Conservation (phyloP, 2,888 invertebrate species). For the Oligia latruncula region DNA sequence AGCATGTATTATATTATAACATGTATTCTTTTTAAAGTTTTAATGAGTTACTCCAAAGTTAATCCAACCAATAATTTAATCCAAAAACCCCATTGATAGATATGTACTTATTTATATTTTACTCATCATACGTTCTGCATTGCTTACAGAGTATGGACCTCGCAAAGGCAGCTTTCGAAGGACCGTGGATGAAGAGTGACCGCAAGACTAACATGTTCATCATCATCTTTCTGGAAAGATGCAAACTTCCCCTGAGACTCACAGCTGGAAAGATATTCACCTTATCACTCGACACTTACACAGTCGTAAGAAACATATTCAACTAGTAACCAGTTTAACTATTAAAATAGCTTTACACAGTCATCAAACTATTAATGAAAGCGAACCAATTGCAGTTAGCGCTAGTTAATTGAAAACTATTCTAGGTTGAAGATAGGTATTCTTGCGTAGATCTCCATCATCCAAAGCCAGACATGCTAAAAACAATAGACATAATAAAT, state of each 20-base stretch:
- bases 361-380: conserved; percentile 35
- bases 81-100: neutral
- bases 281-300: conserved; percentile 88
- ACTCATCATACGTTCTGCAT: neutral
- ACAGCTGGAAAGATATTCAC: conserved; percentile 89
- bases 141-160: conserved; percentile 85
- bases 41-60: neutral
- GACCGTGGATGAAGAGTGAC: conserved; percentile 85
- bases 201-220: conserved; percentile 79
- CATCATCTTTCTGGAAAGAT: conserved; percentile 86
- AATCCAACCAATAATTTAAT: neutral
- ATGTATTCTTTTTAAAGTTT: conserved; percentile 24
- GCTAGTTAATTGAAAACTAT: conserved; percentile 31
- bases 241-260: conserved; percentile 87
- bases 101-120: neutral
- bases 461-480: conserved; percentile 20
- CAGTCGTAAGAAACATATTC: conserved; percentile 79
- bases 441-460: conserved; percentile 37
- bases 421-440: conserved; percentile 1
- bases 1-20: conserved; percentile 14
- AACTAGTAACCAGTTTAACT: conserved; percentile 3
- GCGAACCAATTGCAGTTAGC: conserved; percentile 21
- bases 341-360: conserved; percentile 1
- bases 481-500: conserved; percentile 52
- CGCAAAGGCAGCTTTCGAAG: conserved; percentile 87